Evolutionary conservation across 1,140 invertebrate genomes (phyloP).

Genomic region (Drosophila insularis): DNA sequence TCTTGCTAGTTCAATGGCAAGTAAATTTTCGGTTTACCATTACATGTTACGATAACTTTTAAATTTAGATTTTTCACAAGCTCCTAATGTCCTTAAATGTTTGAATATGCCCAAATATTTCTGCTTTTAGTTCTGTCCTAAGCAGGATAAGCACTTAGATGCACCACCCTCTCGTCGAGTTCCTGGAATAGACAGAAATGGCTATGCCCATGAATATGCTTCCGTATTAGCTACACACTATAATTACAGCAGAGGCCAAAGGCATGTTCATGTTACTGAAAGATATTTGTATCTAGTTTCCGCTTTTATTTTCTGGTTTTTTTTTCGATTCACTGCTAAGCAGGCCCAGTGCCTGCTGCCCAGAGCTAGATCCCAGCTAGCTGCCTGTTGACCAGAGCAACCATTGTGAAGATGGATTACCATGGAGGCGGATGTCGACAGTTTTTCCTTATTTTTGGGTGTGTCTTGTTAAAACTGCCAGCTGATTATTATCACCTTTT

Average conservation of each 20-base stretch:
- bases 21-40: too few relatives aligned
- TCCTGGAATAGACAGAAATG: background rate
- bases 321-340: slow-evolving; percentile 53
- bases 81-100: too few relatives aligned
- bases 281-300: slow-evolving; percentile 77
- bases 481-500: slow-evolving; percentile 78
- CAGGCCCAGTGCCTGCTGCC: background rate
- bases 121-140: too few relatives aligned
- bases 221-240: slow-evolving; percentile 61
- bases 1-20: too few relatives aligned
- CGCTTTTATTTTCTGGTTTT: slow-evolving; percentile 31
- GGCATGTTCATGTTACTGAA: slow-evolving; percentile 34
- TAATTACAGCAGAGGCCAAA: slow-evolving; percentile 69
- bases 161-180: too few relatives aligned
- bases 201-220: slow-evolving; percentile 14
- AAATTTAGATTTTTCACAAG: too few relatives aligned
- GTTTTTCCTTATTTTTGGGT: slow-evolving; percentile 52
- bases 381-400: slow-evolving; percentile 62
- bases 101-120: too few relatives aligned
- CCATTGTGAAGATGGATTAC: slow-evolving; percentile 78
- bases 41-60: too few relatives aligned
- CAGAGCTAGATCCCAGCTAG: slow-evolving; percentile 6
- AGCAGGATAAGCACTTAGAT: background rate
- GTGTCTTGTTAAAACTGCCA: slow-evolving; percentile 74
- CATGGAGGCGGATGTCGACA: slow-evolving; percentile 52